Conservation (phyloP, 1,140 invertebrate species). For the Drosophila carrolli region DNA sequence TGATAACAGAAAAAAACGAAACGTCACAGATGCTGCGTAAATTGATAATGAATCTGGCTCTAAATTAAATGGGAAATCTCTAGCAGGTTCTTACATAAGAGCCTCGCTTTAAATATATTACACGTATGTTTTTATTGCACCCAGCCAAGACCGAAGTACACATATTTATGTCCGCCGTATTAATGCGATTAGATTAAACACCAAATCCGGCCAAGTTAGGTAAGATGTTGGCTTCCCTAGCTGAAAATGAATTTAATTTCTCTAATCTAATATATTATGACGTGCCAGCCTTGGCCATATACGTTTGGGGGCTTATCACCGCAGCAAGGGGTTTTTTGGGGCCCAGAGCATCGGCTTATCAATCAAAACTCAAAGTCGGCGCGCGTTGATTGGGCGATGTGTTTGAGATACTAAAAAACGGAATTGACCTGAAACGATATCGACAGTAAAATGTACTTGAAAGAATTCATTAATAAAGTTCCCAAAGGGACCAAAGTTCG, state of each 20-base stretch:
- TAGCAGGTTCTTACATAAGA: constrained; percentile 10
- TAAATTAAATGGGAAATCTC: constrained; percentile 11
- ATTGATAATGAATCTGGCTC: constrained; percentile 4
- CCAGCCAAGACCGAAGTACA: neutral
- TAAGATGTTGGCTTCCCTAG: constrained; percentile 22
- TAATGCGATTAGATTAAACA: constrained; percentile 31
- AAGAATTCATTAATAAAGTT: constrained; percentile 19
- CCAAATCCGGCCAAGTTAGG: constrained; percentile 42
- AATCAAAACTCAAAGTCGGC: constrained; percentile 58
- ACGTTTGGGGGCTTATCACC: constrained; percentile 47
- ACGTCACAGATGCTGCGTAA: constrained; percentile 32
- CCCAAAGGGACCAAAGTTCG: constrained; percentile 27
- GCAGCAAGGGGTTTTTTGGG: constrained; percentile 42
- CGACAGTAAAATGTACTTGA: constrained; percentile 13
- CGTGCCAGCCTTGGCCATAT: constrained; percentile 38
- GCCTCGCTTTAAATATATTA: neutral
- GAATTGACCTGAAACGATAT: constrained; percentile 26
- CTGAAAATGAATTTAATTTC: constrained; percentile 50
- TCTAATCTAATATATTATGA: constrained; percentile 60
- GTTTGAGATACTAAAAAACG: constrained; percentile 42
- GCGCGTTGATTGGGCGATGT: constrained; percentile 24
- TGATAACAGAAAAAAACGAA: constrained; percentile 18
- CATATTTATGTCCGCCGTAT: constrained; percentile 27
- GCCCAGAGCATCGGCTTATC: constrained; percentile 41
- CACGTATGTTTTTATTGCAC: constrained; percentile 23